Conservation (phyloP, 1,140 invertebrate genomes). For the Penaeus vannamei region DNA sequence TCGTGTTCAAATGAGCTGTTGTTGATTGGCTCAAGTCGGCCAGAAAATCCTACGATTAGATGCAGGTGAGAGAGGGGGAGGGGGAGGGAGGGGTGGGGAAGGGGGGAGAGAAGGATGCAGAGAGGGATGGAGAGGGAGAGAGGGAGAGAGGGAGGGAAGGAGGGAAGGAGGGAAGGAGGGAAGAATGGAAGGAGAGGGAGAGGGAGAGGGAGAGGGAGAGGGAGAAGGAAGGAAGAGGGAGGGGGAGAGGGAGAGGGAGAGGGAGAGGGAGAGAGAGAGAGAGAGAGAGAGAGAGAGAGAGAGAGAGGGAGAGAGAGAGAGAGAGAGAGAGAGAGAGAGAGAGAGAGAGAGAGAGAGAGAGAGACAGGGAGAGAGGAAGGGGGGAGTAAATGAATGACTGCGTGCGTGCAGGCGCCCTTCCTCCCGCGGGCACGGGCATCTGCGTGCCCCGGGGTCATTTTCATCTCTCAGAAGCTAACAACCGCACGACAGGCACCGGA, state of each 20-base stretch:
- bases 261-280: conserved; percentile 19
- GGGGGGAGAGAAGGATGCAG: conserved; percentile 23
- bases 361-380: not conserved
- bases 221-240: not conserved
- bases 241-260: conserved; percentile 32
- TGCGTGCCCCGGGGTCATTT: too few species aligned
- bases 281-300: conserved; percentile 31
- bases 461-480: too few species aligned
- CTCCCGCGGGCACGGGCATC: too few species aligned
- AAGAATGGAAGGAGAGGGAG: not conserved
- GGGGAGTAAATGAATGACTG: too few species aligned
- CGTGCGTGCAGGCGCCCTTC: too few species aligned
- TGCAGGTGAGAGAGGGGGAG: not conserved
- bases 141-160: not conserved
- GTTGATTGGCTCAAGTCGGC: too few species aligned
- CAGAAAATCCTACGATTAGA: too few species aligned
- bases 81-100: conserved; percentile 2
- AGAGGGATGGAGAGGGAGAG: conserved; percentile 38
- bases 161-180: not conserved
- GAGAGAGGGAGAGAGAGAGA: conserved; percentile 10
- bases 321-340: not conserved
- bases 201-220: not conserved
- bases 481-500: too few species aligned
- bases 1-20: too few species aligned
- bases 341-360: conserved; percentile 1